phyloP scores from a whole-genome alignment of 1,140 invertebrate species.

The Lepidurus packardi region DNA sequence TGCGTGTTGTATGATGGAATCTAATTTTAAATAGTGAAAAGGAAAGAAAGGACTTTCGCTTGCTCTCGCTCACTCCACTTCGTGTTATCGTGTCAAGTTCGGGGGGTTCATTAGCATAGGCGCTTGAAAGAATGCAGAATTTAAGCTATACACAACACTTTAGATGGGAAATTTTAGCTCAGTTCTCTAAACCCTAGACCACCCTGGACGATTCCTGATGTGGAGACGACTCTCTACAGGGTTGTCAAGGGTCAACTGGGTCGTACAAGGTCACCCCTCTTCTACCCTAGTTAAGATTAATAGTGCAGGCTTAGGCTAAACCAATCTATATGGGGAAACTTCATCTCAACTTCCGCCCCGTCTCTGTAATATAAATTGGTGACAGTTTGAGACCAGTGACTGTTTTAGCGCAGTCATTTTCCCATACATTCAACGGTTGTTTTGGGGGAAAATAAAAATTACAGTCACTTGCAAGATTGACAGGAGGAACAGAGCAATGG shows the following conservation, averaged over 20 bases:
- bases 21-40: background rate
- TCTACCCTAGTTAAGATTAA: background rate
- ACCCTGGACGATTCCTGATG: background rate
- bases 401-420: too few relatives aligned
- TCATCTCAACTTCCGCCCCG: background rate
- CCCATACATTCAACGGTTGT: too few relatives aligned
- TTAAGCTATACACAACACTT: too few relatives aligned
- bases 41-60: background rate
- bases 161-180: too few relatives aligned
- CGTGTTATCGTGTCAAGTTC: too few relatives aligned
- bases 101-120: background rate
- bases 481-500: too few relatives aligned
- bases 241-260: background rate
- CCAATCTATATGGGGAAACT: background rate
- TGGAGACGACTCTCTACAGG: background rate
- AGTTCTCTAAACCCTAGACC: background rate
- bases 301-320: background rate
- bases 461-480: too few relatives aligned
- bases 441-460: too few relatives aligned
- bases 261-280: background rate
- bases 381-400: too few relatives aligned
- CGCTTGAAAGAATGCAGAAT: too few relatives aligned
- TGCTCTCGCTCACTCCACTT: too few relatives aligned
- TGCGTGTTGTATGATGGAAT: constrained; percentile 25
- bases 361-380: background rate